Percentiles rank a stretch among this genome's conserved stretches.
These are phyloP conservation scores for Apocheima hispidaria DNA, from an alignment of 2,888 invertebrate species.

Conservation along the genomic window DNA sequence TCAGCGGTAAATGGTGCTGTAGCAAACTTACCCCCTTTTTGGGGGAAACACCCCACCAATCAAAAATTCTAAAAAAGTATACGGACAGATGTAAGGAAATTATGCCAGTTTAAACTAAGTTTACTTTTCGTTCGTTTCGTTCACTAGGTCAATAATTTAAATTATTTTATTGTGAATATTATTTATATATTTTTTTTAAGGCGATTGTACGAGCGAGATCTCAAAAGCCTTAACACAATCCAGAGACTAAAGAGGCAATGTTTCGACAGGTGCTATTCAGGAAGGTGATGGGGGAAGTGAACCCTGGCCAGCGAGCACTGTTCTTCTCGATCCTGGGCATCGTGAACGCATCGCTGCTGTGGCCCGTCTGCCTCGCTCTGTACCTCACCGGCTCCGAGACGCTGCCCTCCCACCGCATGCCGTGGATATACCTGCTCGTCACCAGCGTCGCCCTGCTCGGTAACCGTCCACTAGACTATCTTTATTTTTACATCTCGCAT, in stretches of 20 bases:
- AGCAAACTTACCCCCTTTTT: too few species aligned
- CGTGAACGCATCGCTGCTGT: conserved; percentile 94
- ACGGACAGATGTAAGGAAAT: too few species aligned
- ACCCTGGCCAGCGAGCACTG: conserved; percentile 95
- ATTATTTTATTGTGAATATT: not conserved
- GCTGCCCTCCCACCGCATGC: conserved; percentile 92
- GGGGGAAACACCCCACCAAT: too few species aligned
- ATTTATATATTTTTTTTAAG: too few species aligned
- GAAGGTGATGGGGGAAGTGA: conserved; percentile 97
- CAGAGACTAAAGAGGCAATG: not conserved
- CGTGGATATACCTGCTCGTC: conserved; percentile 94
- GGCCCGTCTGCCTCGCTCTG: conserved; percentile 95
- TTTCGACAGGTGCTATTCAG: conserved; percentile 93
- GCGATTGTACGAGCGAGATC: too few species aligned
- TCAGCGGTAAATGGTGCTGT: too few species aligned
- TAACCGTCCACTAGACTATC: too few species aligned
- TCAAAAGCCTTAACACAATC: too few species aligned
- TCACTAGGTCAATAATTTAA: not conserved
- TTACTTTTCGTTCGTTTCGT: too few species aligned
- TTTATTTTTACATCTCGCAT: too few species aligned
- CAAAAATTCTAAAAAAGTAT: too few species aligned
- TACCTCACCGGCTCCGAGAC: conserved; percentile 95
- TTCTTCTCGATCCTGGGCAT: conserved; percentile 97
- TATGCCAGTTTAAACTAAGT: not conserved
- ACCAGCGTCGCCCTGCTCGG: conserved; percentile 93